These are phyloP conservation scores for Brachyptera risi DNA, from an alignment of 2,888 invertebrate genomes.

Conservation along the genomic window DNA sequence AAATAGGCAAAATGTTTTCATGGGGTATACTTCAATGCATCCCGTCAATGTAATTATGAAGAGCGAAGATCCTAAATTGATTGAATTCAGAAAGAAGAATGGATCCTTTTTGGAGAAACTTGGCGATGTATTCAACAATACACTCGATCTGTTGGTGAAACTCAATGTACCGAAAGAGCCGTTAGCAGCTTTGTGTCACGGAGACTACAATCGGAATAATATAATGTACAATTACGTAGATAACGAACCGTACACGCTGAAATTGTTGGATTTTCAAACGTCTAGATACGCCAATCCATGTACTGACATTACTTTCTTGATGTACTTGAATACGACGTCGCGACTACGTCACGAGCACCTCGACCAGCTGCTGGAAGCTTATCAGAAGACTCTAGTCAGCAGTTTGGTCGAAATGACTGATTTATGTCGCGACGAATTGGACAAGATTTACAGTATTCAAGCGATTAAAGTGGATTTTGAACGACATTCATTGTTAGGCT, in stretches of 20 bases:
- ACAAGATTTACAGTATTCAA: conserved; percentile 7
- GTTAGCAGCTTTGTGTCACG: conserved; percentile 41
- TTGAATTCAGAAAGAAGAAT: conserved; percentile 33
- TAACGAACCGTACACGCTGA: conserved; percentile 30
- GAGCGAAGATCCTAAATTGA: conserved; percentile 33
- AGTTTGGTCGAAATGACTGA: conserved; percentile 8
- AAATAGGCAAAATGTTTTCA: background rate
- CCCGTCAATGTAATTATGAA: conserved; percentile 1
- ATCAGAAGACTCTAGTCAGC: conserved; percentile 31
- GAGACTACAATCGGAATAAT: conserved; percentile 45
- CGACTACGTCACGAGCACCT: conserved; percentile 37
- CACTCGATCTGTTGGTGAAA: conserved; percentile 28
- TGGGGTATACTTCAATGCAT: background rate
- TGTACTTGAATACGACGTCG: conserved; percentile 41
- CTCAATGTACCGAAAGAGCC: conserved; percentile 28
- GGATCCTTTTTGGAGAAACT: conserved; percentile 37
- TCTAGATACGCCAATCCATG: conserved; percentile 40
- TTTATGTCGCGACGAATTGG: conserved; percentile 4
- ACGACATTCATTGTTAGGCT: background rate
- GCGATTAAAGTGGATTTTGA: conserved; percentile 20
- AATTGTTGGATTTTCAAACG: conserved; percentile 32
- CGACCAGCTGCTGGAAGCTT: conserved; percentile 38
- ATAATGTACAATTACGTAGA: conserved; percentile 41
- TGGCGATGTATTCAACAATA: conserved; percentile 36
- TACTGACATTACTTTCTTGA: conserved; percentile 42